Conservation (phyloP, 2,888 invertebrate species). For the Rosalia funebris region DNA sequence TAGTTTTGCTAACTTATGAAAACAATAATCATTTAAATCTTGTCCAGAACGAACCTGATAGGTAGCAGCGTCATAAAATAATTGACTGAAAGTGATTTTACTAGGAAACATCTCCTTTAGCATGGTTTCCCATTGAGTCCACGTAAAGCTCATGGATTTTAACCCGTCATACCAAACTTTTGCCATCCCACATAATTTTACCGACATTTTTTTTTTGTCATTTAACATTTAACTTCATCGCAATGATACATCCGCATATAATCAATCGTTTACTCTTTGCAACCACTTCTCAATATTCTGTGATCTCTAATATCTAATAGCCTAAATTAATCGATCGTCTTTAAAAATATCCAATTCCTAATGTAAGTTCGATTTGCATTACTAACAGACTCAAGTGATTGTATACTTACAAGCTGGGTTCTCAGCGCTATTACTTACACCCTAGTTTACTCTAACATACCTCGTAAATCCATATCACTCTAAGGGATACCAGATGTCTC, state of each 20-base stretch:
- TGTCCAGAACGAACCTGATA: constrained; percentile 7
- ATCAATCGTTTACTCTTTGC: constrained; percentile 10
- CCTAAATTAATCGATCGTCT: constrained; percentile 9
- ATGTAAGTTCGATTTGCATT: neutral
- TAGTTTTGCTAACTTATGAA: constrained; percentile 6
- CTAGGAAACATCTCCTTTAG: constrained; percentile 16
- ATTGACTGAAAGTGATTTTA: constrained; percentile 8
- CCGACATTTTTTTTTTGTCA: no score
- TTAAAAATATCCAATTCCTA: constrained; percentile 13
- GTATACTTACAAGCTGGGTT: constrained; percentile 17
- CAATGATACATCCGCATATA: constrained; percentile 17
- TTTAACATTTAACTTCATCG: constrained; percentile 16
- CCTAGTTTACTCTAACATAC: constrained; percentile 4
- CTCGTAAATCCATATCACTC: constrained; percentile 1
- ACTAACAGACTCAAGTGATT: neutral
- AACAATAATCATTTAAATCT: constrained; percentile 18
- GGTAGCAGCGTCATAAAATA: constrained; percentile 15
- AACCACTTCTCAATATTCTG: constrained; percentile 12
- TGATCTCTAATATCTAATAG: constrained; percentile 6
- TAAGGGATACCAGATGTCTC: constrained; percentile 9
- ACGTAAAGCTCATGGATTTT: constrained; percentile 10
- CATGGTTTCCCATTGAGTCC: constrained; percentile 12
- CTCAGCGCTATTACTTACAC: constrained; percentile 7
- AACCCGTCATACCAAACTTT: constrained; percentile 16
- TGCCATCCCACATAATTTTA: constrained; percentile 9